A percentile compares a stretch with the other conserved stretches of the same genome.
phyloP scores from a whole-genome alignment of 2,888 invertebrate genomes.

The Hylaea fasciaria region DNA sequence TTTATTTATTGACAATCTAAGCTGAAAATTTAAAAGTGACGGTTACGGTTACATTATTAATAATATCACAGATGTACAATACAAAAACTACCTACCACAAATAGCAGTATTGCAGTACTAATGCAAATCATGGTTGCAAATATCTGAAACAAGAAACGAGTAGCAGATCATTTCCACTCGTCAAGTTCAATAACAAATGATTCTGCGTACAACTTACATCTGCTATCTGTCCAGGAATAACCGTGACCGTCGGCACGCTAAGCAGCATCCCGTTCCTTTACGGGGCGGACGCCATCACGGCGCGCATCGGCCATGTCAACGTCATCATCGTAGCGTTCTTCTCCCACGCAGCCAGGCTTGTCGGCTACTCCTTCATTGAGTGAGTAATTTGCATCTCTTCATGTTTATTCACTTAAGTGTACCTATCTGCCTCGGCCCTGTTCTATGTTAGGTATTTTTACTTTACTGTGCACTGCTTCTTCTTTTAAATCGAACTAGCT shows the following conservation, averaged over 20 bases:
- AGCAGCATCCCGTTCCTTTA: constrained; percentile 94
- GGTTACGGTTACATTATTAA: too few relatives aligned
- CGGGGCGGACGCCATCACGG: constrained; percentile 92
- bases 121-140: too few relatives aligned
- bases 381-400: constrained; percentile 73
- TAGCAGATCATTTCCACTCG: not conserved
- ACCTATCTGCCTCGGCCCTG: too few relatives aligned
- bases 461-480: too few relatives aligned
- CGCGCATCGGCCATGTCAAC: constrained; percentile 92
- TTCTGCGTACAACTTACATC: constrained; percentile 35
- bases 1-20: too few relatives aligned
- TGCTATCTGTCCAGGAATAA: constrained; percentile 85
- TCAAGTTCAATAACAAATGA: constrained; percentile 22
- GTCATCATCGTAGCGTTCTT: constrained; percentile 93
- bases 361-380: constrained; percentile 94
- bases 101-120: too few relatives aligned
- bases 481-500: too few relatives aligned
- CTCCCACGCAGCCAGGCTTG: constrained; percentile 92
- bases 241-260: constrained; percentile 93
- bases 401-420: not conserved
- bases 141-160: not conserved
- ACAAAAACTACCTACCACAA: too few relatives aligned
- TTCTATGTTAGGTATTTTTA: too few relatives aligned
- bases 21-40: too few relatives aligned
- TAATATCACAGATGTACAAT: too few relatives aligned